Evolutionary conservation across 2,888 invertebrate genomes (phyloP).

Genomic region (Buathra laborator): DNA sequence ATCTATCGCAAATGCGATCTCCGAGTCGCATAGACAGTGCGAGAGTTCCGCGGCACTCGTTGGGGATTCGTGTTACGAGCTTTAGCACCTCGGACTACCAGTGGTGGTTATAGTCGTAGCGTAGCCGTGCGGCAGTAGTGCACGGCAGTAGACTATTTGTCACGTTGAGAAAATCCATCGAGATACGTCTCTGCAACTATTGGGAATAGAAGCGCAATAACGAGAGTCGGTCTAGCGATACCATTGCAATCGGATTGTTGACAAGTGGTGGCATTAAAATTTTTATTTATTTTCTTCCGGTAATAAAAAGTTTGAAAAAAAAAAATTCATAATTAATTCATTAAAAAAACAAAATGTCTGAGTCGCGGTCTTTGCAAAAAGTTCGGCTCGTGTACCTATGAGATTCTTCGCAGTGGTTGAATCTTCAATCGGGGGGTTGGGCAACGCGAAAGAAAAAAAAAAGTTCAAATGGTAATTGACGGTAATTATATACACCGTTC

Average conservation of each 20-base stretch:
- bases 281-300: not conserved
- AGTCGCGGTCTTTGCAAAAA: not conserved
- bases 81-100: too few species aligned
- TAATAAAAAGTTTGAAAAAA: not conserved
- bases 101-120: not conserved
- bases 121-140: not conserved
- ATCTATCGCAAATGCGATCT: too few species aligned
- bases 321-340: not conserved
- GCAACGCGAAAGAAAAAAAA: not conserved
- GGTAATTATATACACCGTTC: constrained; percentile 6
- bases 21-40: too few species aligned
- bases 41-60: too few species aligned
- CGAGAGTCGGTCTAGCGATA: constrained; percentile 10
- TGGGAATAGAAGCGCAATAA: constrained; percentile 47
- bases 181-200: constrained; percentile 35
- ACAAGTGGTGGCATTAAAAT: too few species aligned
- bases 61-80: too few species aligned
- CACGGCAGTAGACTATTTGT: not conserved
- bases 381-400: not conserved
- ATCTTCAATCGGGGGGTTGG: not conserved
- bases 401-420: not conserved
- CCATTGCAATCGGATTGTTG: not conserved
- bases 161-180: constrained; percentile 29
- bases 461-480: constrained; percentile 11
- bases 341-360: not conserved